A percentile compares a stretch with the other conserved stretches of the same genome.
Evolutionary conservation across 2,888 invertebrate genomes (phyloP).

Genomic region (Caenorhabditis sp.): DNA sequence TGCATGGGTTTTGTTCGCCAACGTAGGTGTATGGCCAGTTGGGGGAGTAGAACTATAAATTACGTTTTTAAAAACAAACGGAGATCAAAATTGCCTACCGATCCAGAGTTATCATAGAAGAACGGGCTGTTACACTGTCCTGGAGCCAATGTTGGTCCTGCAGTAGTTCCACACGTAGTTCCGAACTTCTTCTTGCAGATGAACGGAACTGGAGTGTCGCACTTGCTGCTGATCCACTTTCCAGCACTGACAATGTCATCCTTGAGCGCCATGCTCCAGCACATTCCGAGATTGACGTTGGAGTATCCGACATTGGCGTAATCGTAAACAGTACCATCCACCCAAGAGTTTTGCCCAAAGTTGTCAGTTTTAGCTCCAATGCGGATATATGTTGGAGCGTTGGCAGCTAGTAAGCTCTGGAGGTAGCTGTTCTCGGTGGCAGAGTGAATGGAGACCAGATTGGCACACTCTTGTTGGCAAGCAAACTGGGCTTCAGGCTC

Average conservation of each 20-base stretch:
- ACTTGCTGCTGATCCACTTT: conserved; percentile 61
- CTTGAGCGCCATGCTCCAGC: conserved; percentile 51
- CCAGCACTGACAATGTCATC: conserved; percentile 47
- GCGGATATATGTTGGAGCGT: conserved; percentile 49
- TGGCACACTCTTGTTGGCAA: conserved; percentile 52
- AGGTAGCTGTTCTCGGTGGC: conserved; percentile 46
- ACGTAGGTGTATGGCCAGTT: conserved; percentile 55
- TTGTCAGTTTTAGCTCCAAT: conserved; percentile 33
- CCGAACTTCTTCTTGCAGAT: conserved; percentile 50
- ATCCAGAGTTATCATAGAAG: conserved; percentile 56
- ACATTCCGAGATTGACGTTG: conserved; percentile 35
- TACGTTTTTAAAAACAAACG: too few relatives aligned
- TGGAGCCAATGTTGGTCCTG: conserved; percentile 39
- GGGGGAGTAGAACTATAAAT: conserved; percentile 59
- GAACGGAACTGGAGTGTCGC: conserved; percentile 53
- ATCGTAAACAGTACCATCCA: conserved; percentile 44
- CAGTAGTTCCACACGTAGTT: conserved; percentile 28
- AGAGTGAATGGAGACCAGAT: conserved; percentile 61
- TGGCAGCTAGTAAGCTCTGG: conserved; percentile 32
- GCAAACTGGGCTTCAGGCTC: conserved; percentile 46
- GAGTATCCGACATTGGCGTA: conserved; percentile 54
- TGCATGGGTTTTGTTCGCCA: conserved; percentile 44
- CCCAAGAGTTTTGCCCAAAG: conserved; percentile 30
- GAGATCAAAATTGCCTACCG: conserved; percentile 13
- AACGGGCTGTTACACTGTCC: conserved; percentile 50